These are phyloP conservation scores for Macquaria australasica DNA, from an alignment of 2,113 vertebrate species.

Conservation along the genomic window DNA sequence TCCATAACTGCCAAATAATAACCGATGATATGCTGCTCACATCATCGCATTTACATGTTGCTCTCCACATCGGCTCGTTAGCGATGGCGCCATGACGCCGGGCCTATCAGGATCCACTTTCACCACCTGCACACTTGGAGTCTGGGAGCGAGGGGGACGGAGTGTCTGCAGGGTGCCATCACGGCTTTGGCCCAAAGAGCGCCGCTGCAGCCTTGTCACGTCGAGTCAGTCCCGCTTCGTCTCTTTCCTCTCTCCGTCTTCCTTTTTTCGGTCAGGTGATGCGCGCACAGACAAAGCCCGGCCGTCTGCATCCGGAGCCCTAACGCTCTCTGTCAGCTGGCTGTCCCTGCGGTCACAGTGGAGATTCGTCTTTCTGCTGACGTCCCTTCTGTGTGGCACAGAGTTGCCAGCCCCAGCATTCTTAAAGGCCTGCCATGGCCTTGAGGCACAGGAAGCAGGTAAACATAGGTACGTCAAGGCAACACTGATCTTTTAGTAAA, in stretches of 20 bases:
- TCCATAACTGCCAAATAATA: slow-evolving; percentile 82
- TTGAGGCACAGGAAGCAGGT: slow-evolving; percentile 60
- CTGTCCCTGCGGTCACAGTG: slow-evolving; percentile 70
- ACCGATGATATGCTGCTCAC: slow-evolving; percentile 75
- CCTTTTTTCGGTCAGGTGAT: slow-evolving; percentile 59
- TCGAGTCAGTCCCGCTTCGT: slow-evolving; percentile 51
- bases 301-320: slow-evolving; percentile 54
- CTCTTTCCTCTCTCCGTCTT: slow-evolving; percentile 21
- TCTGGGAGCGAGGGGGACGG: neutral
- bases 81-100: slow-evolving; percentile 11
- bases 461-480: slow-evolving; percentile 12
- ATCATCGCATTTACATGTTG: slow-evolving; percentile 78
- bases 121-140: slow-evolving; percentile 50
- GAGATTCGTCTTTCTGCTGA: slow-evolving; percentile 79
- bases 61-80: slow-evolving; percentile 68
- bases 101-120: slow-evolving; percentile 41
- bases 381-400: slow-evolving; percentile 56
- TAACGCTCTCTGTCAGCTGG: slow-evolving; percentile 79
- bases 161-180: slow-evolving; percentile 31
- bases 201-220: slow-evolving; percentile 57
- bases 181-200: slow-evolving; percentile 40
- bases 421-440: slow-evolving; percentile 72
- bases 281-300: slow-evolving; percentile 56
- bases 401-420: slow-evolving; percentile 67
- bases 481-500: slow-evolving; percentile 36